Evolutionary conservation across 2,888 invertebrate genomes (phyloP), one percentile per base, ranked within the genome.

Genomic region (Hirtodrosophila confusa): DNA sequence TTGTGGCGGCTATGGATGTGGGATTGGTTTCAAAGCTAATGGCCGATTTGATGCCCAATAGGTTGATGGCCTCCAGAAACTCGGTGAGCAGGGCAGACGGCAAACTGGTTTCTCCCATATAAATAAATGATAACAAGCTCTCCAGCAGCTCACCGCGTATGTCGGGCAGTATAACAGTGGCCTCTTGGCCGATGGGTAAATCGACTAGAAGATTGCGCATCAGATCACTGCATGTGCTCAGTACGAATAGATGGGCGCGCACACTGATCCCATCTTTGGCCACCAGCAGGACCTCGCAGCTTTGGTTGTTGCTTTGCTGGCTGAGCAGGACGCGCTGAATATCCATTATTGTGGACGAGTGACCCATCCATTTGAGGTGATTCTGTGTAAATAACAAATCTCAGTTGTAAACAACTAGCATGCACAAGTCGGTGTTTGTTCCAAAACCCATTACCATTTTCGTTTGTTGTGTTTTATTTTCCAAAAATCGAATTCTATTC

Each of bases 301-400:
- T 86, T 17, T 87, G 79, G 33, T 78, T 76, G 73, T 90, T 90
- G 61, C 57, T 74, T 10, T 74, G 74, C 55, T 74, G 74, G 40
- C 80, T 77, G 27, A 89, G 88, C 9, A 91, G 76, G 47, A 78
- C 74, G 51, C 89, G 89, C 61, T 91, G 91, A 39, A 91, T 90
- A 60, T 91, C 91, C 69, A 91, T 88, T 51, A 91, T 89, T 37
- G 91, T 91, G 55, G 88, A 80, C 64, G 90, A 86, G 78, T 91
- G 91, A 24, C 91, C 91, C 90, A 91, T 91, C 91, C 91, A 91
- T 78, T 90, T 91, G 11, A 91, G 78, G 60, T 91, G 87, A 82
- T 91, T 91, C 91, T 85, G 8, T 6, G 10, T 10, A 63, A 44
- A 37, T 4, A 49, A 3, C n/a, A 36, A 29, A 44, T 23, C 0